These are phyloP conservation scores for Coregonus ussuriensis DNA, from an alignment of 2,797 vertebrate species.

Conservation along the genomic window DNA sequence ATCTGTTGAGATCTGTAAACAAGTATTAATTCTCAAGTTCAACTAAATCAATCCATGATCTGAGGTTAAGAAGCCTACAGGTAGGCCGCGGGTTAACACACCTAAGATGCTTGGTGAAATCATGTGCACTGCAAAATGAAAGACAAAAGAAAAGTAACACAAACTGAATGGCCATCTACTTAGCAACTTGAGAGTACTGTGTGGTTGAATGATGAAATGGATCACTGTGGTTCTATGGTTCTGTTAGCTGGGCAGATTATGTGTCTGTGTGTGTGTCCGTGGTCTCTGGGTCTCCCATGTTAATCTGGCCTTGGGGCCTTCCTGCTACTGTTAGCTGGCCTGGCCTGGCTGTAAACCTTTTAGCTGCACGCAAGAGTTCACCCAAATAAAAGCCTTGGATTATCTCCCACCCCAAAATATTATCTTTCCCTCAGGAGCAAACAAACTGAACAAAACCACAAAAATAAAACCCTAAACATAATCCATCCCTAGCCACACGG, in stretches of 20 bases:
- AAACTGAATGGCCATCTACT: background rate
- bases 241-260: background rate
- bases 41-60: background rate
- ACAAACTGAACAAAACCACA: constrained; percentile 54
- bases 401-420: constrained; percentile 63
- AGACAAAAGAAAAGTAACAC: background rate
- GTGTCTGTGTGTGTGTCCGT: too few relatives aligned
- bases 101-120: background rate
- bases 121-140: constrained; percentile 1
- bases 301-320: constrained; percentile 63
- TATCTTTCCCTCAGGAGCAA: constrained; percentile 64
- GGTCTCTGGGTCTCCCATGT: constrained; percentile 49
- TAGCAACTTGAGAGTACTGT: background rate
- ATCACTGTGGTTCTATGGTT: background rate
- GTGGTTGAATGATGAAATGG: background rate
- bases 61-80: background rate
- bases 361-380: constrained; percentile 65
- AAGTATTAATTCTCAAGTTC: background rate
- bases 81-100: background rate
- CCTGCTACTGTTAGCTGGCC: constrained; percentile 56
- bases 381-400: constrained; percentile 66
- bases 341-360: constrained; percentile 57
- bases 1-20: background rate
- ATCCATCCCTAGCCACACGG: constrained; percentile 61
- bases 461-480: constrained; percentile 52